Evolutionary conservation across 2,888 invertebrate species (phyloP), one percentile per base, ranked within the genome.

Genomic region (Drepanosiphum platanoidis): DNA sequence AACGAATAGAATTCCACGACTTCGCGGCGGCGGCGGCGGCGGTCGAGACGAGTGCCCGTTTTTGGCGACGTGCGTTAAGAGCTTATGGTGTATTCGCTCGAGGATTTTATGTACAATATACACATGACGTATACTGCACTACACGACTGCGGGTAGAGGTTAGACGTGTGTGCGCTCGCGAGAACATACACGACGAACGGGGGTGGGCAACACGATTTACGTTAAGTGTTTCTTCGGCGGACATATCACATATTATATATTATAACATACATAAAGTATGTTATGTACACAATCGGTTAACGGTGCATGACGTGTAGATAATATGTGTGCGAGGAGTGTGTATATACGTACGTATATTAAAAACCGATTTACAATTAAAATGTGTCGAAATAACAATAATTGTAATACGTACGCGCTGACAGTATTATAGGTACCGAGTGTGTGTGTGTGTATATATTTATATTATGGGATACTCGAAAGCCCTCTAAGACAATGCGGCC

Each of bases 311-410:
- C 83, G 66, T 66, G 13, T 39, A 52, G 15, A n/a, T 78, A 1
- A 30, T 9, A 72, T 52, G 22, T 32, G 34, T 7, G n/a, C 32
- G 32, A 32, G 32, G 13, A n/a, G 27, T 71, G 13, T 13, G 30
- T 61, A 27, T 61, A n/a, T 27, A n/a, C n/a, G 5, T 0, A 7
- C 27, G 61, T n/a, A 58, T 66, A 46, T 75, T 82, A 64, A 83
- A 74, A 66, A 74, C 72, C 83, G 74, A 83, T 83, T 83, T 75
- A 83, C 74, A 83, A 74, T 83, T 64, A 83, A 75, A 75, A 83
- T 68, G 74, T 75, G 83, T 75, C 83, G 83, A 83, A 75, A 75
- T 34, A 83, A 83, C 66, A 83, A 83, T 83, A 75, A 83, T 83
- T 83, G 71, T 22, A 36, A 81, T 39, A 64, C 18, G 11, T 13